Evolutionary conservation across 2,888 invertebrate genomes (phyloP).

Genomic region (Drosophila rubida): DNA sequence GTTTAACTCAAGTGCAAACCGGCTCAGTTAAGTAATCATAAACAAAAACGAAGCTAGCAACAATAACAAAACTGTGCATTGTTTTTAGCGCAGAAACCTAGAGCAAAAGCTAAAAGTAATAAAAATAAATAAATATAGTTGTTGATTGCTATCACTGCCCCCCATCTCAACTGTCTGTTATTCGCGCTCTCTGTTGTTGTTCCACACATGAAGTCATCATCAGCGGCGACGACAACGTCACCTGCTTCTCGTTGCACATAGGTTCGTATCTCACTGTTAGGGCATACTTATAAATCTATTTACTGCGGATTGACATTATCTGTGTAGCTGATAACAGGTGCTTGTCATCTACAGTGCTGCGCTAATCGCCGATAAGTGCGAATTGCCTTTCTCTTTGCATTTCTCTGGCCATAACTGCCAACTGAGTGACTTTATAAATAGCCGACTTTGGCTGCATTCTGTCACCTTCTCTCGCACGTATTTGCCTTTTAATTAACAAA

Average conservation of each 20-base stretch:
- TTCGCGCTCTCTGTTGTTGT: constrained; percentile 20
- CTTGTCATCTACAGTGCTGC: neutral
- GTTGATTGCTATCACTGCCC: constrained; percentile 53
- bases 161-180: constrained; percentile 32
- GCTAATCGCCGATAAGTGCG: constrained; percentile 7
- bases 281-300: neutral
- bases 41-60: constrained; percentile 23
- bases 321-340: constrained; percentile 41
- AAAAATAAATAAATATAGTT: constrained; percentile 34
- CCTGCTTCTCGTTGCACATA: constrained; percentile 22
- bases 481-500: constrained; percentile 67
- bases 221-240: constrained; percentile 12
- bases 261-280: neutral
- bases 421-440: constrained; percentile 54
- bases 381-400: neutral
- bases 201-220: constrained; percentile 63
- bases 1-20: constrained; percentile 70
- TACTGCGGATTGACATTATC: constrained; percentile 7
- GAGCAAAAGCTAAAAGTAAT: constrained; percentile 22
- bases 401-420: constrained; percentile 5
- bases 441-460: constrained; percentile 57
- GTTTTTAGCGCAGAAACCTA: constrained; percentile 17
- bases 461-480: constrained; percentile 38
- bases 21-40: constrained; percentile 70
- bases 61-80: constrained; percentile 22